Conservation (phyloP, 2,113 vertebrate genomes). For the Pelecanoides urinatrix region DNA sequence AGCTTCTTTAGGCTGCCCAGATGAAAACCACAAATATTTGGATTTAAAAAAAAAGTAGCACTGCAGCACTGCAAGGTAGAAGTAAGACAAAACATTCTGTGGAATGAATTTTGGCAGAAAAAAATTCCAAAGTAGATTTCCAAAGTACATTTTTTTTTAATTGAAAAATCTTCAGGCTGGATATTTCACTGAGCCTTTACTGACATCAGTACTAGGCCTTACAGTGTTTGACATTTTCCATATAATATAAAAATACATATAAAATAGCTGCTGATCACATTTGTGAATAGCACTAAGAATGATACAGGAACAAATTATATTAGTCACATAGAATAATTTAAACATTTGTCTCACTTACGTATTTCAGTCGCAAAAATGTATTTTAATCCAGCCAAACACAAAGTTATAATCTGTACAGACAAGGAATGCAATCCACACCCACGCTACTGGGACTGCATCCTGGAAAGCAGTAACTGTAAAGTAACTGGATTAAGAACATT, state of each 20-base stretch:
- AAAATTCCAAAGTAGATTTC: neutral
- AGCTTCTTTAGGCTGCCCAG: neutral
- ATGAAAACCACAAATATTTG: neutral
- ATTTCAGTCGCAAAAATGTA: neutral
- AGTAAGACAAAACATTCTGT: neutral
- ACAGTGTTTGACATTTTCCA: neutral
- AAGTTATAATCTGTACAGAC: neutral
- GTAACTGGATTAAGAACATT: neutral
- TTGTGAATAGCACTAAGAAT: neutral
- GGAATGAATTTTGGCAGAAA: neutral
- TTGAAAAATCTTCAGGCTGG: neutral
- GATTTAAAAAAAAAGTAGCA: neutral
- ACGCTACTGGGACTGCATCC: neutral
- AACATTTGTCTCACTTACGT: neutral
- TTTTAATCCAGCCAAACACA: neutral
- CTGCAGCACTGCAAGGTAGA: neutral
- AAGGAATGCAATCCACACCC: neutral
- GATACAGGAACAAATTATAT: neutral
- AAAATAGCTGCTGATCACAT: neutral
- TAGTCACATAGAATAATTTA: neutral
- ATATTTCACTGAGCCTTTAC: neutral
- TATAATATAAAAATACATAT: neutral
- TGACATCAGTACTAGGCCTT: neutral
- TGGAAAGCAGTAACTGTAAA: neutral
- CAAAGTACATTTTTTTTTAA: neutral